phyloP scores from a whole-genome alignment of 2,888 invertebrate genomes.

The Cremastobaeus sp. region DNA sequence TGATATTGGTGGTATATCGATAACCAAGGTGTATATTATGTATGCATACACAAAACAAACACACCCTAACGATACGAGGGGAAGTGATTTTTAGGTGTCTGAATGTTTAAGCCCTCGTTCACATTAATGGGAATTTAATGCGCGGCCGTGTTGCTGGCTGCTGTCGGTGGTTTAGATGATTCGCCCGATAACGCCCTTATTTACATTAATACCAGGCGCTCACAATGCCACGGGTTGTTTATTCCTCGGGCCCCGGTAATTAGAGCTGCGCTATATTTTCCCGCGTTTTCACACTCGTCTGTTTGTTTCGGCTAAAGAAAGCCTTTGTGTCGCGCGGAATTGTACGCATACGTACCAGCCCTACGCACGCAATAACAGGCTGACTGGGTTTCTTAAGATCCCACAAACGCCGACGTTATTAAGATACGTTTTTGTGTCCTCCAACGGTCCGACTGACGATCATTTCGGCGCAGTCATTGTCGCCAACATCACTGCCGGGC shows the following conservation, averaged over 20 bases:
- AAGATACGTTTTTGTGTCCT: constrained; percentile 25
- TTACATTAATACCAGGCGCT: constrained; percentile 49
- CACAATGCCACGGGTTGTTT: constrained; percentile 50
- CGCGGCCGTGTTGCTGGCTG: constrained; percentile 27
- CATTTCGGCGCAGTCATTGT: constrained; percentile 6
- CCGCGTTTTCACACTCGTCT: constrained; percentile 45
- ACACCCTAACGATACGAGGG: too few relatives aligned
- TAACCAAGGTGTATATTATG: too few relatives aligned
- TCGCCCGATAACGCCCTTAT: constrained; percentile 56
- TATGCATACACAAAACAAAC: too few relatives aligned
- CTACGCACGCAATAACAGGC: constrained; percentile 9
- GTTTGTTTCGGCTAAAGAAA: constrained; percentile 22
- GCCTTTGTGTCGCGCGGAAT: constrained; percentile 23
- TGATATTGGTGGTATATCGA: too few relatives aligned
- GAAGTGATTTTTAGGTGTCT: constrained; percentile 1
- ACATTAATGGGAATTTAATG: constrained; percentile 56
- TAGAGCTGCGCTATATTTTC: constrained; percentile 40
- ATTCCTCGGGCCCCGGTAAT: constrained; percentile 48
- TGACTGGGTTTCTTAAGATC: constrained; percentile 26
- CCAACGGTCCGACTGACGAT: constrained; percentile 1
- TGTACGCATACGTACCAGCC: constrained; percentile 14
- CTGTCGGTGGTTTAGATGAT: constrained; percentile 52
- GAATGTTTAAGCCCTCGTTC: constrained; percentile 21
- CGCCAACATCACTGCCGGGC: constrained; percentile 2
- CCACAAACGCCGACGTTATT: constrained; percentile 26